A percentile compares a stretch with the other conserved stretches of the same genome.
Evolutionary conservation across 2,797 vertebrate species (phyloP).

Genomic region (Hyperoplus lanceolatus): DNA sequence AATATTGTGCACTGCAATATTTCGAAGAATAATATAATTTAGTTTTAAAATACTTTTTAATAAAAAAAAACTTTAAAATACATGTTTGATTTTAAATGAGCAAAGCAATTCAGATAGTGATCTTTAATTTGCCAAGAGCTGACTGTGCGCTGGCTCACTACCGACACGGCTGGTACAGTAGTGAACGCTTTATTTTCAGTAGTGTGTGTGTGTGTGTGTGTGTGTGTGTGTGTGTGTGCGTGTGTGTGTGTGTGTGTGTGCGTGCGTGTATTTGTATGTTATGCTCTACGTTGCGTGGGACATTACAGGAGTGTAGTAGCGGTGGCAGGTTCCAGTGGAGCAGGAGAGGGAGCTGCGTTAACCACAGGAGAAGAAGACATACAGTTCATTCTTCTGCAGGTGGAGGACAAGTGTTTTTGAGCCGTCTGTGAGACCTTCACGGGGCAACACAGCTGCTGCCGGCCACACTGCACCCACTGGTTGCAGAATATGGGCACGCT

Average conservation of each 20-base stretch:
- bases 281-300: neutral
- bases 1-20: slow-evolving; percentile 11
- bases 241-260: neutral
- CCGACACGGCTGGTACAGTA: neutral
- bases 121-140: neutral
- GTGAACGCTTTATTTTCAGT: neutral
- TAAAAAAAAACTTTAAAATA: slow-evolving; percentile 16
- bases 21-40: neutral
- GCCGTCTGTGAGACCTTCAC: slow-evolving; percentile 82
- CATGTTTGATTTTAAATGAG: neutral
- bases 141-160: neutral
- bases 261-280: no score
- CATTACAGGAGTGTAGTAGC: slow-evolving; percentile 32
- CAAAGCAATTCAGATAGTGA: slow-evolving; percentile 9
- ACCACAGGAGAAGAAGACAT: slow-evolving; percentile 58
- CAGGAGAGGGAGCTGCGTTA: slow-evolving; percentile 41
- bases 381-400: slow-evolving; percentile 74
- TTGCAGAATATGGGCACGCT: slow-evolving; percentile 94
- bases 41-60: slow-evolving; percentile 22
- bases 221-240: neutral
- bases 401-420: slow-evolving; percentile 72
- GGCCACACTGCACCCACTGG: slow-evolving; percentile 88
- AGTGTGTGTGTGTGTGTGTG: neutral
- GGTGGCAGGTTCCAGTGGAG: slow-evolving; percentile 48
- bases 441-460: slow-evolving; percentile 90